phyloP scores from a whole-genome alignment of 2,888 invertebrate genomes.

The Mycalesis mineus region DNA sequence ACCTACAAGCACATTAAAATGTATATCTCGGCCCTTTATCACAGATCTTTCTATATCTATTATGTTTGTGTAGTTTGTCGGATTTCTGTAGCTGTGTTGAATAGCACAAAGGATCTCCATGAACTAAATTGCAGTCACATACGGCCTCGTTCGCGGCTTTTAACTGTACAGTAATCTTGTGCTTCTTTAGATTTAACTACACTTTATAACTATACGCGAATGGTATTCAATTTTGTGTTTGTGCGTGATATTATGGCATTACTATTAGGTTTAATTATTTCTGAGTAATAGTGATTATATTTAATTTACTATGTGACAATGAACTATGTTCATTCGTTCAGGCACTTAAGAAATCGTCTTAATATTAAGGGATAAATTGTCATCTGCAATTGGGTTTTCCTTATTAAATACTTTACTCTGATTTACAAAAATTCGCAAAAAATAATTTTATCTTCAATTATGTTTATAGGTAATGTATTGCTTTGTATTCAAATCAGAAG shows the following conservation, averaged over 20 bases:
- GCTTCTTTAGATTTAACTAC: constrained; percentile 25
- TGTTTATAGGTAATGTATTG: no score
- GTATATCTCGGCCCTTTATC: background rate
- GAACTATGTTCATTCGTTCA: no score
- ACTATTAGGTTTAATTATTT: no score
- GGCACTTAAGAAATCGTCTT: no score
- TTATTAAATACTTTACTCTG: no score
- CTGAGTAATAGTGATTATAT: no score
- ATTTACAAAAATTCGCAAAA: no score
- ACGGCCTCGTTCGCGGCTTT: constrained; percentile 52
- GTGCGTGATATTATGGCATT: background rate
- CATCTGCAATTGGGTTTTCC: no score
- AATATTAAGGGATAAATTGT: no score
- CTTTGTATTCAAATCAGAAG: no score
- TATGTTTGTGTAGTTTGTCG: constrained; percentile 12
- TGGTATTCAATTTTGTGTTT: background rate
- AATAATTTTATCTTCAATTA: no score
- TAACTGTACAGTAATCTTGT: constrained; percentile 47
- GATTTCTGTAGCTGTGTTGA: constrained; percentile 25
- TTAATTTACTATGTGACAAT: no score
- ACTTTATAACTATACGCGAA: background rate
- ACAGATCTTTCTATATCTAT: constrained; percentile 3
- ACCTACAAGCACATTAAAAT: background rate
- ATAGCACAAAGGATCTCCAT: constrained; percentile 53
- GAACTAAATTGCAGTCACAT: constrained; percentile 59